Conservation (phyloP, 2,113 vertebrate species). For the Pardalotus punctatus region DNA sequence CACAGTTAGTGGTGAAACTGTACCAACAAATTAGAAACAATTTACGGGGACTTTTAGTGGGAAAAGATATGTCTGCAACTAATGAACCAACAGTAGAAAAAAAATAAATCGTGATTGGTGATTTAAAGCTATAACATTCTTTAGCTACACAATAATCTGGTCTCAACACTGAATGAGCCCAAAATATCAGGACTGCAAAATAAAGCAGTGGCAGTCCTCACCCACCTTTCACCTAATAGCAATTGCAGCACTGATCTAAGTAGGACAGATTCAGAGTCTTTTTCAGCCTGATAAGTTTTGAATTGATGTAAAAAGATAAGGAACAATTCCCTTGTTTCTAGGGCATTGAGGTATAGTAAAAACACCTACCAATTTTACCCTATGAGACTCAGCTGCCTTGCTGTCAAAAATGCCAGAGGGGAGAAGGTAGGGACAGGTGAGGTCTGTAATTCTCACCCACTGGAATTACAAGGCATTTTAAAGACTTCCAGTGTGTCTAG, state of each 20-base stretch:
- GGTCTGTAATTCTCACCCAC: not conserved
- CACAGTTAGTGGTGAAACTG: not conserved
- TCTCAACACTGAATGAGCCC: not conserved
- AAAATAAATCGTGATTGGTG: not conserved
- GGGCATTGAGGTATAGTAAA: not conserved
- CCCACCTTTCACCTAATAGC: not conserved
- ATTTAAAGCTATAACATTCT: not conserved
- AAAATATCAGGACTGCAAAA: not conserved
- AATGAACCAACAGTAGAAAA: not conserved
- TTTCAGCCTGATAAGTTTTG: not conserved
- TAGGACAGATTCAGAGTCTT: not conserved
- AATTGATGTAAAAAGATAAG: not conserved
- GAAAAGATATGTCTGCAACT: not conserved
- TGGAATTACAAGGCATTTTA: not conserved
- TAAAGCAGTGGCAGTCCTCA: not conserved
- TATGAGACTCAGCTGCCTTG: not conserved
- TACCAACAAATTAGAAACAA: conserved; percentile 33
- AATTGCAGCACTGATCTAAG: not conserved
- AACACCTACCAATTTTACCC: not conserved
- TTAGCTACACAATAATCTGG: not conserved
- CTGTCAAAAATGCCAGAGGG: not conserved
- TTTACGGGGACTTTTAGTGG: not conserved
- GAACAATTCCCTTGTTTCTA: not conserved
- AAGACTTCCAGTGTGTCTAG: not conserved
- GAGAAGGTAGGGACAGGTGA: not conserved